Percentiles rank a stretch among this genome's conserved stretches.
Evolutionary conservation across 2,113 vertebrate species (phyloP).

Genomic region (Hipposideros armiger): DNA sequence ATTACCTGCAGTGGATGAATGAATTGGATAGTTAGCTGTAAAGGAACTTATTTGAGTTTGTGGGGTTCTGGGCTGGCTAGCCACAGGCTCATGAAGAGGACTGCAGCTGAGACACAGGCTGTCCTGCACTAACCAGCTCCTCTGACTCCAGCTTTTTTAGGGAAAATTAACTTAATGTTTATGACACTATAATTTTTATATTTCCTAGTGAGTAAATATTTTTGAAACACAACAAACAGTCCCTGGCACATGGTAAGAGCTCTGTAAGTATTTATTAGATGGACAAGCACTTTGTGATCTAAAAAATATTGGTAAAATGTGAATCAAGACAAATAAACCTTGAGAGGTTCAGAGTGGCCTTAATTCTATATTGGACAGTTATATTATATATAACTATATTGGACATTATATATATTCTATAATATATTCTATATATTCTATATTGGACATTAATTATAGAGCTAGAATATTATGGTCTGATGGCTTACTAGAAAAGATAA

Average conservation of each 20-base stretch:
- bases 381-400: too few relatives aligned
- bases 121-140: not conserved
- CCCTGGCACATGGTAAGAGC: not conserved
- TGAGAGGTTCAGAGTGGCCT: not conserved
- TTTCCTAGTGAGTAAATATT: slow-evolving; percentile 64
- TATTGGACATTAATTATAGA: not conserved
- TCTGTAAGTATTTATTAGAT: slow-evolving; percentile 61
- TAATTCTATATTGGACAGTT: not conserved
- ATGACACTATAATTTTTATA: slow-evolving; percentile 62
- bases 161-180: slow-evolving; percentile 69
- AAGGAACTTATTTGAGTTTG: not conserved
- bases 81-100: slow-evolving; percentile 14
- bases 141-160: slow-evolving; percentile 54
- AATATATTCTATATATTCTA: not conserved
- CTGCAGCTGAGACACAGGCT: slow-evolving; percentile 48
- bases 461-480: not conserved
- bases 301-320: slow-evolving; percentile 60
- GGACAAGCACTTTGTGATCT: slow-evolving; percentile 55
- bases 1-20: not conserved
- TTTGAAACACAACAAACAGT: slow-evolving; percentile 55
- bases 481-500: not conserved
- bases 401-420: too few relatives aligned
- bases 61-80: slow-evolving; percentile 62
- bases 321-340: slow-evolving; percentile 58
- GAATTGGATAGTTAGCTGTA: slow-evolving; percentile 56